Evolutionary conservation across 2,797 vertebrate genomes (phyloP), one percentile per base, ranked within the genome.

Genomic region (Lagodon rhomboides): DNA sequence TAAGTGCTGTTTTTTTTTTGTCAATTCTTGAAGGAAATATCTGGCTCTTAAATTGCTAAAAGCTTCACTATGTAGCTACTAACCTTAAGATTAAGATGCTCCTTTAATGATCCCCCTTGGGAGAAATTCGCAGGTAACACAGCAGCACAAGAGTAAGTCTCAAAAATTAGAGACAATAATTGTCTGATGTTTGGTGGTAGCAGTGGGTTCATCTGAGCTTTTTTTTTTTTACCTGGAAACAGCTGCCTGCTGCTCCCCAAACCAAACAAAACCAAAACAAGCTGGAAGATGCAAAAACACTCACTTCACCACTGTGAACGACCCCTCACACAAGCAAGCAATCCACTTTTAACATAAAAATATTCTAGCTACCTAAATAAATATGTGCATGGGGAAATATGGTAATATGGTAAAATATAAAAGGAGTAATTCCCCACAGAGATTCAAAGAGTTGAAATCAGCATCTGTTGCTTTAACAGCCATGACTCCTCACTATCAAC

Each of bases 401-500:
- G n/a, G n/a, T n/a, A n/a, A n/a, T n/a, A n/a, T n/a, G n/a, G n/a
- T n/a, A 41, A 73, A 55, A 54, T 15, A 61, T n/a, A 15, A 66
- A 85, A 17, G 25, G 22, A 51, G 10, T 59, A 22, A 64, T 55
- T 59, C 49, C 55, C 41, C 20, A 30, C 3, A 18, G 55, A 27
- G 18, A 72, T 72, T 65, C 47, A 73, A 83, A 41, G 7, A 59
- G 60, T 41, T 64, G 34, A 69, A 65, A 80, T 68, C 15, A 63
- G 62, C 30, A 74, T 68, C 62, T 83, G 85, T 55, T 22, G 65
- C 79, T 51, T 56, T 72, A 72, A 73, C 38, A 83, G 80, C 82
- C 50, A 41, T 25, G 23, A 68, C 38, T 69, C 41, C 50, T 38
- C 54, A 80, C 75, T 66, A 75, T 79, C 68, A 76, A 62, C 63